phyloP scores from a whole-genome alignment of 2,113 vertebrate species.

The Onychostoma macrolepis region DNA sequence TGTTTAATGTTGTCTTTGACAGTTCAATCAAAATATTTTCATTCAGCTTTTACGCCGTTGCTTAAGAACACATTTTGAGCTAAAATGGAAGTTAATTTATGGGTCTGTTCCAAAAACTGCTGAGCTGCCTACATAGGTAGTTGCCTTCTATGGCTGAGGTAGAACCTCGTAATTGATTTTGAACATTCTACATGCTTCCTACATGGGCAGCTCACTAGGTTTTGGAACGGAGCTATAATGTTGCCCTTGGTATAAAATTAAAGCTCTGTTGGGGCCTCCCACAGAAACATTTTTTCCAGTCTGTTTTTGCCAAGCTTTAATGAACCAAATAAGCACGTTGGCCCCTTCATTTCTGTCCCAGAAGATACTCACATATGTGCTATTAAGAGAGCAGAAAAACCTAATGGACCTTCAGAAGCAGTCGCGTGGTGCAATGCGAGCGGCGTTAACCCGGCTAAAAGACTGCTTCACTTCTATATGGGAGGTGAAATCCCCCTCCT shows the following conservation, averaged over 20 bases:
- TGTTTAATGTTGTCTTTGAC: neutral
- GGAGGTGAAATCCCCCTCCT: constrained; percentile 65
- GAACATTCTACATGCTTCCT: constrained; percentile 2
- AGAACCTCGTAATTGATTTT: neutral
- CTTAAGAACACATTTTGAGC: neutral
- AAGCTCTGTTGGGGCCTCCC: constrained; percentile 26
- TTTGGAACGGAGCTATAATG: constrained; percentile 21
- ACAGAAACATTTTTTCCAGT: constrained; percentile 2
- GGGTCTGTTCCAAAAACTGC: neutral
- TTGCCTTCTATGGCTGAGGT: neutral
- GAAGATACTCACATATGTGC: constrained; percentile 3
- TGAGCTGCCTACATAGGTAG: neutral
- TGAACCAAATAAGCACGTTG: constrained; percentile 26
- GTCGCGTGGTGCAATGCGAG: neutral
- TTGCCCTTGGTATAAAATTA: constrained; percentile 21
- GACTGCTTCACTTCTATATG: constrained; percentile 62
- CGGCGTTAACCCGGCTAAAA: neutral
- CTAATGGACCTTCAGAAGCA: constrained; percentile 13
- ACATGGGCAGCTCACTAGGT: neutral
- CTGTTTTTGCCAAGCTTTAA: constrained; percentile 34
- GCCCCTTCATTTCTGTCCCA: constrained; percentile 2
- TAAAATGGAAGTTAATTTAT: neutral
- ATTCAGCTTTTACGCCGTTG: neutral
- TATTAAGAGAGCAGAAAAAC: neutral
- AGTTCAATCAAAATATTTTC: neutral